Percentiles rank a stretch among this genome's conserved stretches.
Conservation (phyloP, 2,113 vertebrate genomes). For the Rhipidura dahli region DNA sequence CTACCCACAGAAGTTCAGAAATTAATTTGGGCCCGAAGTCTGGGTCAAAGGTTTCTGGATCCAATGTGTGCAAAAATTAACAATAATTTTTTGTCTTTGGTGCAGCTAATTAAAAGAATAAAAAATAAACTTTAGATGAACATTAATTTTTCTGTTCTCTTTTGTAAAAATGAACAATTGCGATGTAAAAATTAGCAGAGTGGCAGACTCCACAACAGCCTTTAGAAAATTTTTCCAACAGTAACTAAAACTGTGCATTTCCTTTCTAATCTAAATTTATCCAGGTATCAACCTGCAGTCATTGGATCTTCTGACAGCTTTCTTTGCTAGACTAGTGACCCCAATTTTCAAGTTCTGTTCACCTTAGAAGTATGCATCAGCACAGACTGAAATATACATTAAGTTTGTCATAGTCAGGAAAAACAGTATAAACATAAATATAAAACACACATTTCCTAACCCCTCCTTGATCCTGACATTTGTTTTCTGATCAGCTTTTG, state of each 20-base stretch:
- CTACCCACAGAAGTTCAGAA: background rate
- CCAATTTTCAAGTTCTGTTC: background rate
- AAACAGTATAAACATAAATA: background rate
- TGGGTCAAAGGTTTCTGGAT: background rate
- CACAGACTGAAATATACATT: background rate
- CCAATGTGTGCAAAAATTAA: background rate
- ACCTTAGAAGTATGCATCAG: background rate
- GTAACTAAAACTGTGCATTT: background rate
- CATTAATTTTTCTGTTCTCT: background rate
- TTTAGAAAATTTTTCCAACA: background rate
- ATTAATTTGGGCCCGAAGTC: background rate
- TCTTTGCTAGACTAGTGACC: background rate
- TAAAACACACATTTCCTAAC: background rate
- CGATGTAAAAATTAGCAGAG: background rate
- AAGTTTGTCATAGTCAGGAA: background rate
- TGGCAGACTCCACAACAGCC: background rate
- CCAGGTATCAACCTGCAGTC: background rate
- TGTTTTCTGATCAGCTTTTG: background rate
- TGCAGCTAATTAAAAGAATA: background rate
- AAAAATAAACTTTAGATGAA: background rate
- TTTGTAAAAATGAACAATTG: background rate
- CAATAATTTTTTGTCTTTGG: background rate
- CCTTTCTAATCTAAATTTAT: background rate
- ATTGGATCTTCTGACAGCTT: background rate
- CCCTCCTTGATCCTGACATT: background rate